These are phyloP conservation scores for human (Homo sapiens) DNA, from an alignment of 2,113 vertebrate genomes.

Conservation along the genomic window GRCh38 chr14:27185001-27185500, in stretches of 20 bases:
- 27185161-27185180: not conserved
- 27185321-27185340: not conserved
- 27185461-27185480: not conserved
- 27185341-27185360: not conserved
- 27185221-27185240: not conserved
- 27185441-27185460: slow-evolving; percentile 6
- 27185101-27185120: not conserved
- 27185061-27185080: slow-evolving; percentile 44
- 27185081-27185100: not conserved
- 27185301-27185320: not conserved
- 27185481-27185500: not conserved
- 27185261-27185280: not conserved
- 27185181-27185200: not conserved
- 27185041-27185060: not conserved
- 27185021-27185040: slow-evolving; percentile 36
- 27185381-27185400: not conserved
- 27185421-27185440: not conserved
- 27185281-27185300: not conserved
- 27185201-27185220: not conserved
- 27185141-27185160: not conserved
- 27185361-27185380: not conserved
- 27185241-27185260: not conserved
- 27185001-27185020: slow-evolving; percentile 59
- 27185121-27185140: not conserved
- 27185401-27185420: not conserved